A percentile compares a stretch with the other conserved stretches of the same genome.
Conservation (phyloP, 2,113 vertebrate species). For the Notothenia coriiceps region DNA sequence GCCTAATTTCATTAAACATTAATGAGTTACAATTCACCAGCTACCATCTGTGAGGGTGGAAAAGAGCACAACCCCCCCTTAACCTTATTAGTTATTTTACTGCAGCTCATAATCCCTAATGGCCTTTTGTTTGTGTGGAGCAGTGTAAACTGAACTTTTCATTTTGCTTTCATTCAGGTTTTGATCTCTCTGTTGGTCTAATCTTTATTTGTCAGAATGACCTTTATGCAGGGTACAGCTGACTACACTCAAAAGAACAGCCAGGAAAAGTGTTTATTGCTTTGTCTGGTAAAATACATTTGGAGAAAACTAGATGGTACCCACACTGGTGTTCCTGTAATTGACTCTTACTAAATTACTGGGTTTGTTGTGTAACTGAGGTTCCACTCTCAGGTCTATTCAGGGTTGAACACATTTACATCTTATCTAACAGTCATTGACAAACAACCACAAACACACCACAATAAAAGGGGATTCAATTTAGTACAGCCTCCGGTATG, state of each 20-base stretch:
- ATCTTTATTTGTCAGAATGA: not conserved
- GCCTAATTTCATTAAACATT: conserved; percentile 37
- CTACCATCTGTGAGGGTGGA: conserved; percentile 11
- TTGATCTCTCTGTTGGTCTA: not conserved
- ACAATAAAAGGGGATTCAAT: no score
- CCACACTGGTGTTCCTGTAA: not conserved
- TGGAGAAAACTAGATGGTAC: not conserved
- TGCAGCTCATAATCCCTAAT: conserved; percentile 1
- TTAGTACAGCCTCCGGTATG: no score
- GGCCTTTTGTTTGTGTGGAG: not conserved
- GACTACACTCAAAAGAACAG: conserved; percentile 1
- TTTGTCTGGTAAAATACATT: conserved; percentile 4
- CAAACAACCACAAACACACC: not conserved
- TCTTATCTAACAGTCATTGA: not conserved
- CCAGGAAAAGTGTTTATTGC: not conserved
- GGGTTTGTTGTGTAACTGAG: not conserved
- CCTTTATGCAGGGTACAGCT: not conserved
- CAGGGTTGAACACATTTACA: not conserved
- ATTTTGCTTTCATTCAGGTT: not conserved
- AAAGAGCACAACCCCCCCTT: not conserved
- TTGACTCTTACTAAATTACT: not conserved
- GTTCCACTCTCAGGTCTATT: not conserved
- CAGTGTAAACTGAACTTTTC: conserved; percentile 13
- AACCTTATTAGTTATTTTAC: conserved; percentile 13
- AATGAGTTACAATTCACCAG: conserved; percentile 19